Percentiles rank a stretch among this genome's conserved stretches.
phyloP scores from a whole-genome alignment of 2,113 vertebrate species.

The Crotalus tigris region DNA sequence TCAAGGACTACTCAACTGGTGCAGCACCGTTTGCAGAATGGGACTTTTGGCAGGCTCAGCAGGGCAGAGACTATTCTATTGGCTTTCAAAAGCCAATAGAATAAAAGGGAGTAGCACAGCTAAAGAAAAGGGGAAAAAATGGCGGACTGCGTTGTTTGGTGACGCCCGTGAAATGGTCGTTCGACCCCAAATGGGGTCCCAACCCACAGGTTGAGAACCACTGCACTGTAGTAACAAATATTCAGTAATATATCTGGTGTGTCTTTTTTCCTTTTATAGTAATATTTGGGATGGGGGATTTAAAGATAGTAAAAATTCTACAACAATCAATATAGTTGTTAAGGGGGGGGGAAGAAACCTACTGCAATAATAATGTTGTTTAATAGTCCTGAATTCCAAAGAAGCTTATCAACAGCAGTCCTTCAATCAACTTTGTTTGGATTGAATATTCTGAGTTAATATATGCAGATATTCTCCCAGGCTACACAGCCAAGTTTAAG shows the following conservation, averaged over 20 bases:
- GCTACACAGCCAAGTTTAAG: neutral
- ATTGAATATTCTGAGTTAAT: neutral
- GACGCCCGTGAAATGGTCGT: too few relatives aligned
- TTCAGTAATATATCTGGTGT: neutral
- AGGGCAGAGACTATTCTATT: too few relatives aligned
- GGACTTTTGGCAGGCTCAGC: too few relatives aligned
- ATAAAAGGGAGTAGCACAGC: too few relatives aligned
- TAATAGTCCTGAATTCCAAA: rapidly evolving
- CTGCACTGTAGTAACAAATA: neutral
- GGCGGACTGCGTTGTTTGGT: too few relatives aligned
- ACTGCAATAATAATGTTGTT: neutral
- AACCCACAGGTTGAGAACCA: too few relatives aligned
- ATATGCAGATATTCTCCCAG: constrained; percentile 2
- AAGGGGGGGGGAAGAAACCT: neutral
- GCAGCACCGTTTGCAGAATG: too few relatives aligned
- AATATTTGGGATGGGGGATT: neutral
- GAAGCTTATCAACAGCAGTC: neutral
- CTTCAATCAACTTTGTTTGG: neutral
- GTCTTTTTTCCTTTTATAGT: neutral
- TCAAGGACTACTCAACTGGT: too few relatives aligned
- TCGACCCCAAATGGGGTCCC: too few relatives aligned
- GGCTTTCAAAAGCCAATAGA: too few relatives aligned
- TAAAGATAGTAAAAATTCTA: constrained; percentile 7
- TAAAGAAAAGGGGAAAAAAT: too few relatives aligned
- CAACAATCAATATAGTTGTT: neutral